phyloP scores from a whole-genome alignment of 1,140 invertebrate genomes.

The Leptestheria dahalacensis region DNA sequence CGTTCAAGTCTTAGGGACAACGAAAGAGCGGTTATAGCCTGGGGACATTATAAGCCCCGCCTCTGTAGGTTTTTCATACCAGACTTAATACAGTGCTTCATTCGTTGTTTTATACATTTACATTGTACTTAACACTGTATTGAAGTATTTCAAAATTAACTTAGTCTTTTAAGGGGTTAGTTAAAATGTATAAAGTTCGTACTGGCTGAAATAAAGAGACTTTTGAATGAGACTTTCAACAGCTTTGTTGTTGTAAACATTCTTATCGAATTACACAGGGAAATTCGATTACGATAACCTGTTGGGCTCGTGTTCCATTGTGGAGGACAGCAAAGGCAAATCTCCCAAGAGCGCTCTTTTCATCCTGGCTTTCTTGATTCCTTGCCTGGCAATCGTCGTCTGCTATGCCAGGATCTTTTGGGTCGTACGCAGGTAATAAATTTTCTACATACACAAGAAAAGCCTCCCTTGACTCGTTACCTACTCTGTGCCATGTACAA shows the following conservation, averaged over 20 bases:
- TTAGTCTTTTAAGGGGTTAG: too few relatives aligned
- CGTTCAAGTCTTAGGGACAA: too few relatives aligned
- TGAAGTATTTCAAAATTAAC: too few relatives aligned
- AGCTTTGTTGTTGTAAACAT: background rate
- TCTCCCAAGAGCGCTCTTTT: slow-evolving; percentile 70
- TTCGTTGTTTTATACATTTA: too few relatives aligned
- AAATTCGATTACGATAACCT: slow-evolving; percentile 51
- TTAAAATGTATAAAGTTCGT: too few relatives aligned
- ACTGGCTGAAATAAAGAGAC: too few relatives aligned
- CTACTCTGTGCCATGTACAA: background rate
- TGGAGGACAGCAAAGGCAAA: slow-evolving; percentile 45
- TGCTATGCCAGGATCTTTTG: slow-evolving; percentile 69
- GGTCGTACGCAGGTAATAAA: slow-evolving; percentile 39
- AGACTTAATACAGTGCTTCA: too few relatives aligned
- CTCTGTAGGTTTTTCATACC: too few relatives aligned
- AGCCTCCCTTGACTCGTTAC: background rate
- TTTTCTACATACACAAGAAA: background rate
- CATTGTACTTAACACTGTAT: too few relatives aligned
- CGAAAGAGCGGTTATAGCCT: too few relatives aligned
- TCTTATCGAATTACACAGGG: slow-evolving; percentile 27
- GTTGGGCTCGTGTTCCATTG: slow-evolving; percentile 63
- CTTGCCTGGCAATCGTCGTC: slow-evolving; percentile 60
- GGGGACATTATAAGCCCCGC: too few relatives aligned
- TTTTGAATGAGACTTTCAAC: too few relatives aligned
- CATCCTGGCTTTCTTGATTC: slow-evolving; percentile 62